A percentile compares a stretch with the other conserved stretches of the same genome.
These are phyloP conservation scores for Phrynosoma platyrhinos DNA, from an alignment of 2,113 vertebrate genomes.

Conservation along the genomic window DNA sequence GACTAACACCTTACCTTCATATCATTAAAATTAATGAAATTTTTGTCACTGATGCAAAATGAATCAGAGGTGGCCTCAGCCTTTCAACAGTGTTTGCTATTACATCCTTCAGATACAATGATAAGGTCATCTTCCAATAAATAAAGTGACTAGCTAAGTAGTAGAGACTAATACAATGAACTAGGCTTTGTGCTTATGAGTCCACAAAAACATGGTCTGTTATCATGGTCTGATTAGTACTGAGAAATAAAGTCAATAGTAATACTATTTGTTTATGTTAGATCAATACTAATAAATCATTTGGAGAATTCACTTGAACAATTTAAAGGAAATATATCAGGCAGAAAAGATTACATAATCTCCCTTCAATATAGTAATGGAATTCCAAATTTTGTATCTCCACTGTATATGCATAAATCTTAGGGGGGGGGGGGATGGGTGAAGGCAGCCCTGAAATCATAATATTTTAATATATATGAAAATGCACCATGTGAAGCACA, in stretches of 20 bases:
- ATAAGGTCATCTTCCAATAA: constrained; percentile 14
- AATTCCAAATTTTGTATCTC: not conserved
- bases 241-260: constrained; percentile 11
- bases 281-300: constrained; percentile 5
- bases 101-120: not conserved
- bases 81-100: constrained; percentile 10
- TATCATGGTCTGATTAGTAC: not conserved
- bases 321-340: not conserved
- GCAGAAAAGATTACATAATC: not conserved
- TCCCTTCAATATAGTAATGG: not conserved
- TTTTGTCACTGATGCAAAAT: not conserved
- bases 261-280: constrained; percentile 7
- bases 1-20: not conserved
- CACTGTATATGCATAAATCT: not conserved
- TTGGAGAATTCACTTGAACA: not conserved
- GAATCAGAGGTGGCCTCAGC: not conserved
- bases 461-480: not conserved
- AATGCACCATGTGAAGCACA: not conserved
- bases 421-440: not conserved
- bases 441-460: not conserved
- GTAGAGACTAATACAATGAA: not conserved
- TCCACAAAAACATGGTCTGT: not conserved
- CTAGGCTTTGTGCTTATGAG: not conserved
- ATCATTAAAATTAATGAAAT: constrained; percentile 2
- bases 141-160: not conserved